phyloP scores from a whole-genome alignment of 2,113 vertebrate species.

The Barbus barbus region DNA sequence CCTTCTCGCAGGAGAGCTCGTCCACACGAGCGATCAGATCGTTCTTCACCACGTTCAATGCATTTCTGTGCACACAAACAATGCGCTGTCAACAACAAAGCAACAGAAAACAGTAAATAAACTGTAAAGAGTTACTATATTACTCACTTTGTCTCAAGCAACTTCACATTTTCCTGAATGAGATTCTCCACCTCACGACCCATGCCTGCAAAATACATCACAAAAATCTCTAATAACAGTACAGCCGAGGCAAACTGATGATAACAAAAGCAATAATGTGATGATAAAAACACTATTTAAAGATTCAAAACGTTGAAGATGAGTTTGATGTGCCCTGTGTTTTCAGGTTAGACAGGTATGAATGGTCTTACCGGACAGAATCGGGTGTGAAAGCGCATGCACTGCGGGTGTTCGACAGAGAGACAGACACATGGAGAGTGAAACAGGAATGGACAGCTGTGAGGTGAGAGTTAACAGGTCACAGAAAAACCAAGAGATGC shows the following conservation, averaged over 20 bases:
- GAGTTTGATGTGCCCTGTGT: background rate
- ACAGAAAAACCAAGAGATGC: conserved; percentile 32
- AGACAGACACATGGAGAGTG: conserved; percentile 60
- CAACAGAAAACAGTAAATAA: background rate
- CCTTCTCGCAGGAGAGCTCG: conserved; percentile 92
- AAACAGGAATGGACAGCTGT: conserved; percentile 69
- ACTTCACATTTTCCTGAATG: conserved; percentile 93
- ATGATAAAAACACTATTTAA: too few relatives aligned
- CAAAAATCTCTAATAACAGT: background rate
- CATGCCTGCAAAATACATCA: conserved; percentile 83
- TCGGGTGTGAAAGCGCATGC: conserved; percentile 97
- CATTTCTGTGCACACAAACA: conserved; percentile 79
- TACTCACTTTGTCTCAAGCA: conserved; percentile 94
- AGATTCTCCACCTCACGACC: conserved; percentile 98
- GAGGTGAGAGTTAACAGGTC: conserved; percentile 42
- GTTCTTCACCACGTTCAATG: conserved; percentile 97
- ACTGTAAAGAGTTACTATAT: background rate
- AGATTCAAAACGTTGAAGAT: background rate
- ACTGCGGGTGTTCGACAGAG: conserved; percentile 79
- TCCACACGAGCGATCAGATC: conserved; percentile 96
- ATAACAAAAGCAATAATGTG: too few relatives aligned
- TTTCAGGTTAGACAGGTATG: conserved; percentile 65
- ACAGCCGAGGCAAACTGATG: too few relatives aligned
- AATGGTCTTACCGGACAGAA: conserved; percentile 86
- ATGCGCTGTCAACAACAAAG: background rate